These are phyloP conservation scores for Grallaria varia DNA, from an alignment of 2,113 vertebrate species.

Conservation along the genomic window DNA sequence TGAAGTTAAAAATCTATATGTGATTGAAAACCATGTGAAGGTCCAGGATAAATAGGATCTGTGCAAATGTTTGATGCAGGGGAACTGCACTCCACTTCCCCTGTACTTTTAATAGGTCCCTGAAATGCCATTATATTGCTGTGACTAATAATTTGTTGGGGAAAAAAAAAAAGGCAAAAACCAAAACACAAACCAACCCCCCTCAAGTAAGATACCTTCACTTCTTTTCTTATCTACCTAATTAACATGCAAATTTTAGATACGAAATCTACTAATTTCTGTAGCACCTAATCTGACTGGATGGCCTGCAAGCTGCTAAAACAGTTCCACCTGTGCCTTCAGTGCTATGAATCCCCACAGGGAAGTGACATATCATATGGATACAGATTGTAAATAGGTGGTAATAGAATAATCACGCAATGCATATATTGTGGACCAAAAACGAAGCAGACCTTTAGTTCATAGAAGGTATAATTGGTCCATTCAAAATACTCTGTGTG, in stretches of 20 bases:
- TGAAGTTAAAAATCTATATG: not conserved
- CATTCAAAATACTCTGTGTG: not conserved
- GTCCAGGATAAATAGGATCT: not conserved
- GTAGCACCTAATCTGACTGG: not conserved
- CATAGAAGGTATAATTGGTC: not conserved
- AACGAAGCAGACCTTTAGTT: not conserved
- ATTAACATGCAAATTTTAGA: not conserved
- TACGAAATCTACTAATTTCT: not conserved
- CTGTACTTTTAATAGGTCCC: not conserved
- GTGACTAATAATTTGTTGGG: not conserved
- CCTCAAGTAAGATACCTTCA: not conserved
- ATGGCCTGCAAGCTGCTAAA: not conserved
- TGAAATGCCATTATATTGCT: not conserved
- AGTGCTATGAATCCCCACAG: not conserved
- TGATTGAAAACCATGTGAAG: not conserved
- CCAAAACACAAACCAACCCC: not conserved
- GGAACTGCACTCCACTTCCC: not conserved
- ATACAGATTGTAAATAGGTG: not conserved
- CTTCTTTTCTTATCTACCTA: not conserved
- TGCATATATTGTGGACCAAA: not conserved
- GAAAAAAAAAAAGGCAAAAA: too few species aligned
- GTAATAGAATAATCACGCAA: not conserved
- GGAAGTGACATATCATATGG: too few species aligned
- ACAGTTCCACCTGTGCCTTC: not conserved
- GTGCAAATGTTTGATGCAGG: not conserved